Percentiles rank a stretch among this genome's conserved stretches.
phyloP scores from a whole-genome alignment of 1,140 invertebrate species.

The Chlorops oryzae region DNA sequence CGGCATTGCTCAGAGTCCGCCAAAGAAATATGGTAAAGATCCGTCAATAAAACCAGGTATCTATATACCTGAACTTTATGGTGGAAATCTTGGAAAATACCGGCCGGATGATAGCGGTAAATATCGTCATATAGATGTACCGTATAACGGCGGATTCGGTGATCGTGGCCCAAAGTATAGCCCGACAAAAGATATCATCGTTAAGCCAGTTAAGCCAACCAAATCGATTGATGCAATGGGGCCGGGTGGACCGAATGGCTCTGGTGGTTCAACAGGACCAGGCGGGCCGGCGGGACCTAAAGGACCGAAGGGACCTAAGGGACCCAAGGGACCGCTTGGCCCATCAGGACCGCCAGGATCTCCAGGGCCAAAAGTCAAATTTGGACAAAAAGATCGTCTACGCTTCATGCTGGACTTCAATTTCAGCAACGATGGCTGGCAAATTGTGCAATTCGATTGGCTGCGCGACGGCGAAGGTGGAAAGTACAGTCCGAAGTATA shows the following conservation, averaged over 20 bases:
- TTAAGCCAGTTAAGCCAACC: too few species aligned
- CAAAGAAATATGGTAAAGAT: too few species aligned
- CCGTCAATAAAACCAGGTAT: too few species aligned
- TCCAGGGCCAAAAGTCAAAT: constrained; percentile 16
- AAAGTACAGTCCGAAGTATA: constrained; percentile 25
- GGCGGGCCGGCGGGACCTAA: constrained; percentile 10
- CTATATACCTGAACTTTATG: constrained; percentile 28
- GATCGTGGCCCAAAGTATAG: constrained; percentile 33
- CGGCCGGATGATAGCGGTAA: constrained; percentile 37
- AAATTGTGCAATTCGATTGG: constrained; percentile 40
- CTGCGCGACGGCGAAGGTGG: constrained; percentile 32
- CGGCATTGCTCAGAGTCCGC: too few species aligned
- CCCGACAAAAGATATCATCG: too few species aligned
- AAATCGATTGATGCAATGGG: constrained; percentile 25
- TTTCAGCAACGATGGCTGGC: constrained; percentile 39
- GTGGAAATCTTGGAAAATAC: constrained; percentile 29
- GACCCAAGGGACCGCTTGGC: constrained; percentile 22
- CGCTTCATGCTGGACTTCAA: constrained; percentile 44
- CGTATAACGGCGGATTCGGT: constrained; percentile 41
- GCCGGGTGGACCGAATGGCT: constrained; percentile 10
- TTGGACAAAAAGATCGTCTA: constrained; percentile 36
- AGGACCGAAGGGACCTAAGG: neutral
- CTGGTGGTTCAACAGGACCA: constrained; percentile 17
- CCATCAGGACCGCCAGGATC: constrained; percentile 7
- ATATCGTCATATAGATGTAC: constrained; percentile 34